Percentiles rank a stretch among this genome's conserved stretches.
These are phyloP conservation scores for Fragum whitleyi DNA, from an alignment of 2,888 invertebrate genomes.

Conservation along the genomic window DNA sequence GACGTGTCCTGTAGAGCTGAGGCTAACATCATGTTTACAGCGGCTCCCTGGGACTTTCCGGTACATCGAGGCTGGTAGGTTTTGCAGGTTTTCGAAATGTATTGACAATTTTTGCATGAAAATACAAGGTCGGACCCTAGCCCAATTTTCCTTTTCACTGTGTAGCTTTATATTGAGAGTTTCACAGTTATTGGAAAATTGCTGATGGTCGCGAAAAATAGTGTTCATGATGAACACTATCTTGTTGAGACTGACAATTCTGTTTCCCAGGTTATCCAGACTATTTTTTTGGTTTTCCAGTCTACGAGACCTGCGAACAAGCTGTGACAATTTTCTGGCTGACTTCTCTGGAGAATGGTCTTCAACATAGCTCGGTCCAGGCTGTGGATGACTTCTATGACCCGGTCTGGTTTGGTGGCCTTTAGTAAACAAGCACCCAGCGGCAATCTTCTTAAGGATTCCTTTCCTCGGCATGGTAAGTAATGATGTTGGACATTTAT, in stretches of 20 bases:
- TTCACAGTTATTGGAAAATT: background rate
- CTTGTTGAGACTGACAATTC: too few species aligned
- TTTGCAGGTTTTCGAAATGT: background rate
- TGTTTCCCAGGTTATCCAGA: too few species aligned
- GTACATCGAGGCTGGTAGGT: too few species aligned
- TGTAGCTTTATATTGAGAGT: background rate
- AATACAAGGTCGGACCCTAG: background rate
- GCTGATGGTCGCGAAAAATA: background rate
- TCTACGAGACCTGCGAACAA: too few species aligned
- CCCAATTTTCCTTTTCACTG: too few species aligned
- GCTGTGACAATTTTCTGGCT: background rate
- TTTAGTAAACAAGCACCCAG: background rate
- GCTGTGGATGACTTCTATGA: background rate
- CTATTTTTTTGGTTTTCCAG: too few species aligned
- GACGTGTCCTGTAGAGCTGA: too few species aligned
- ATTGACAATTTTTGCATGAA: background rate
- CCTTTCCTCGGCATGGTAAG: background rate
- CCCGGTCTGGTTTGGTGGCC: background rate
- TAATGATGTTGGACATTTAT: background rate
- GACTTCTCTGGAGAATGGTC: background rate
- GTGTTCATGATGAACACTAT: background rate
- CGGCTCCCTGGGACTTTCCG: background rate
- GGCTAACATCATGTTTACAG: background rate
- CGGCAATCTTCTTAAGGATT: too few species aligned
- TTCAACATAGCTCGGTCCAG: background rate